Evolutionary conservation across 1,140 invertebrate genomes (phyloP), one percentile per base, ranked within the genome.

Genomic region (Conus ventricosus): DNA sequence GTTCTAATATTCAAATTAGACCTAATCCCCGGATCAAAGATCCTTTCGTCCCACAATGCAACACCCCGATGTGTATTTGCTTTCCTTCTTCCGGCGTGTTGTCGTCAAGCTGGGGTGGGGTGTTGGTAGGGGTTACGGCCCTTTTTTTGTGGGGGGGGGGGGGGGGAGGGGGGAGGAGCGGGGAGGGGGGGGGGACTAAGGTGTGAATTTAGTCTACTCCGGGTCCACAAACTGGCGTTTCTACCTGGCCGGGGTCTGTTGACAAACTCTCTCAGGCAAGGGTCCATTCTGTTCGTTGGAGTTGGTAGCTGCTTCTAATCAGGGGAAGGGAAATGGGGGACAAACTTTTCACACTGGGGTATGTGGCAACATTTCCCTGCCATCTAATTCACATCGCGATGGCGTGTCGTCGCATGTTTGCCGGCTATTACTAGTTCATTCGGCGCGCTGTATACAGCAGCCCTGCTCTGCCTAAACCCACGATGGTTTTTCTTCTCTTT

Each of bases 1-100:
- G n/a, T 13, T 63, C 82, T 63, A 63, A 84, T 84, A 84, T 84
- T 84, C 82, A 84, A 84, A 84, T 84, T n/a, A 84, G 82, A 23
- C 57, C 27, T 84, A 84, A 84, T 84, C 82, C 82, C 54, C 82
- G 55, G 82, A 60, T 81, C 80, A 81, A 81, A 81, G 80, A 81
- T 81, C 80, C 80, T n/a, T 20, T 63, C 60, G 82, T 25, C 11
- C 82, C 82, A 84, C 82, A 84, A 84, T 63, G 82, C 80, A 81
- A 53, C 51, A 23, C 39, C 39, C 39, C 15, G 80, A 51, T 51
- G 80, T 81, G 51, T 81, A 81, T 81, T 81, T 81, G 51, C 39
- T 51, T 55, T 81, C 23, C 80, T 39, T 81, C 80, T 81, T 81
- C 39, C 39, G 80, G 39, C 39, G 80, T 71, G 6, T 71, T 71